Conservation (phyloP, 2,888 invertebrate genomes). For the Tenthredo mesomela region DNA sequence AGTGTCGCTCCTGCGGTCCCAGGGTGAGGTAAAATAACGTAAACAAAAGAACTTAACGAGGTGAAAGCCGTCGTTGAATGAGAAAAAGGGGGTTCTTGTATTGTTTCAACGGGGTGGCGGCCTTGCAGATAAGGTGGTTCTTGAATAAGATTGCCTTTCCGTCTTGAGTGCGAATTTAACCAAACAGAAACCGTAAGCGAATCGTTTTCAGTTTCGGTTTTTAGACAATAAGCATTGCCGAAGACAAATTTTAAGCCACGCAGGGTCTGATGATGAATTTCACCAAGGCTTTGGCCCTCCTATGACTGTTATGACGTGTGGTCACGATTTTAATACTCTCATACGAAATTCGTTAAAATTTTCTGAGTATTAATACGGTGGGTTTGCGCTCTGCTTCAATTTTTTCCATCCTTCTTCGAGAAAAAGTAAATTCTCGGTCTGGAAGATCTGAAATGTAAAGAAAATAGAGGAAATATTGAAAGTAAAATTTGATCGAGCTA, state of each 20-base stretch:
- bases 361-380: not conserved
- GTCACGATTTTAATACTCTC: not conserved
- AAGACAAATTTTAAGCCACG: not conserved
- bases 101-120: constrained; percentile 8
- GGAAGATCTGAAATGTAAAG: not conserved
- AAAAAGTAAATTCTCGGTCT: too few relatives aligned
- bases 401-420: not conserved
- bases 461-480: not conserved
- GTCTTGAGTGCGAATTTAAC: constrained; percentile 16
- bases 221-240: not conserved
- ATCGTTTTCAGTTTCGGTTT: constrained; percentile 5
- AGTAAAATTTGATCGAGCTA: not conserved
- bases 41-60: constrained; percentile 42
- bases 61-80: constrained; percentile 37
- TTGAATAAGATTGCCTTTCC: constrained; percentile 31
- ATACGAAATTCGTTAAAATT: not conserved
- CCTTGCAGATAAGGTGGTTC: constrained; percentile 16
- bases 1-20: constrained; percentile 7
- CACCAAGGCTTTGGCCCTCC: not conserved
- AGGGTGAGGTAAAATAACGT: constrained; percentile 24
- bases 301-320: not conserved
- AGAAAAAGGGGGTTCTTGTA: constrained; percentile 34
- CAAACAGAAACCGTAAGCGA: not conserved
- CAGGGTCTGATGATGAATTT: not conserved
- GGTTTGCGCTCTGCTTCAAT: not conserved